phyloP scores from a whole-genome alignment of 2,113 vertebrate species.

The Rafetus swinhoei region DNA sequence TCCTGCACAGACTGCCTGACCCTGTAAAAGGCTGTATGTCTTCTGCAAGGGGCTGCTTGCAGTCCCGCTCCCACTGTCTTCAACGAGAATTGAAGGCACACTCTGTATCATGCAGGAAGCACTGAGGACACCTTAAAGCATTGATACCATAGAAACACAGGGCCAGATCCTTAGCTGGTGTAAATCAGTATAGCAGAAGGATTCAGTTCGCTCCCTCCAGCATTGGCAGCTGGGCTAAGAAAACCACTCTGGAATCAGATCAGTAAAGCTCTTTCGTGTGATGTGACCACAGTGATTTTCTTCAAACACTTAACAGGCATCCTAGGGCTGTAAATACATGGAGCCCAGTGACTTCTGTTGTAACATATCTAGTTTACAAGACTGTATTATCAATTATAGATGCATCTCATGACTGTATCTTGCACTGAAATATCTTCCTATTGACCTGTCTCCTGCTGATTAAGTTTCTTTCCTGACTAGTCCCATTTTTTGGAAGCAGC shows the following conservation, averaged over 20 bases:
- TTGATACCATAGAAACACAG: neutral
- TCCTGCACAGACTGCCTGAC: neutral
- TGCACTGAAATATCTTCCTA: neutral
- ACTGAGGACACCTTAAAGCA: neutral
- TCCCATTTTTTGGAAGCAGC: neutral
- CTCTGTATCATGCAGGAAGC: neutral
- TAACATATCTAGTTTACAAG: neutral
- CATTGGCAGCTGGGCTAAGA: neutral
- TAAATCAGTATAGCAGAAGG: neutral
- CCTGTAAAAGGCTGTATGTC: neutral
- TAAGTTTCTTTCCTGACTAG: neutral
- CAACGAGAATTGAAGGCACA: neutral
- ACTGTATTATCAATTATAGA: conserved; percentile 14
- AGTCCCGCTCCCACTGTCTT: neutral
- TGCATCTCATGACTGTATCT: conserved; percentile 6
- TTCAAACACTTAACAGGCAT: neutral
- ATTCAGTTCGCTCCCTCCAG: neutral
- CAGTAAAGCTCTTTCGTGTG: neutral
- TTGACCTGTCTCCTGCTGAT: conserved; percentile 20
- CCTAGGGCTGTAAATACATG: neutral
- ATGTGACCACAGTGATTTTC: neutral
- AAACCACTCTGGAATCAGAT: neutral
- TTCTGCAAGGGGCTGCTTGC: neutral
- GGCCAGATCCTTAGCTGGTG: neutral
- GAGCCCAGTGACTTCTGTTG: neutral